A percentile compares a stretch with the other conserved stretches of the same genome.
Evolutionary conservation across 1,140 invertebrate genomes (phyloP).

Genomic region (Uloborus diversus): DNA sequence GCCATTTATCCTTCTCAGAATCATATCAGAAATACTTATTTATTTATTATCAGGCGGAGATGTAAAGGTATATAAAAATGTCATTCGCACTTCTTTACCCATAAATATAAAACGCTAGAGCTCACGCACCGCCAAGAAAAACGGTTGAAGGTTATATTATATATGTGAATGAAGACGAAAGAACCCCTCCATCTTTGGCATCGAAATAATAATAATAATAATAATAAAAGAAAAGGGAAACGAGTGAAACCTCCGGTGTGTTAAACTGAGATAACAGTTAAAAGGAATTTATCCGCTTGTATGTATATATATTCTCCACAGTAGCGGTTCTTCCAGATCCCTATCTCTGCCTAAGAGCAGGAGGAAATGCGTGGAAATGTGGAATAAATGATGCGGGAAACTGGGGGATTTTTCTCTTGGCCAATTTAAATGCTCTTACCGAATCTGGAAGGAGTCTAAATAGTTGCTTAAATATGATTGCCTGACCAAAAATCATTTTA

Average conservation of each 20-base stretch:
- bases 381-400: slow-evolving; percentile 31
- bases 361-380: slow-evolving; percentile 25
- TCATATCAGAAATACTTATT: slow-evolving; percentile 48
- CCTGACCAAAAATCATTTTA: no score
- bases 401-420: no score
- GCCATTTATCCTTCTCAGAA: background rate
- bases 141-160: background rate
- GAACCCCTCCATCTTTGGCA: background rate
- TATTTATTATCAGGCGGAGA: slow-evolving; percentile 44
- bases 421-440: no score
- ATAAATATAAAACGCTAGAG: slow-evolving; percentile 26
- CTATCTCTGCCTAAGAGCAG: slow-evolving; percentile 9
- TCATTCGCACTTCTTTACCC: background rate
- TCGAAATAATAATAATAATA: slow-evolving; percentile 24
- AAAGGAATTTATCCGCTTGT: slow-evolving; percentile 53
- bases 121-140: slow-evolving; percentile 6
- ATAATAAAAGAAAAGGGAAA: slow-evolving; percentile 40
- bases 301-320: slow-evolving; percentile 40
- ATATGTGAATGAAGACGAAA: slow-evolving; percentile 29
- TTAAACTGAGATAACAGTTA: slow-evolving; percentile 47
- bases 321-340: slow-evolving; percentile 17
- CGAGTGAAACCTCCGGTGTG: slow-evolving; percentile 41
- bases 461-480: no score
- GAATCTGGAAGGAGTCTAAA: no score
- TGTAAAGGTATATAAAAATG: slow-evolving; percentile 48